These are phyloP conservation scores for Eurytoma californica DNA, from an alignment of 2,888 invertebrate genomes.

Conservation along the genomic window DNA sequence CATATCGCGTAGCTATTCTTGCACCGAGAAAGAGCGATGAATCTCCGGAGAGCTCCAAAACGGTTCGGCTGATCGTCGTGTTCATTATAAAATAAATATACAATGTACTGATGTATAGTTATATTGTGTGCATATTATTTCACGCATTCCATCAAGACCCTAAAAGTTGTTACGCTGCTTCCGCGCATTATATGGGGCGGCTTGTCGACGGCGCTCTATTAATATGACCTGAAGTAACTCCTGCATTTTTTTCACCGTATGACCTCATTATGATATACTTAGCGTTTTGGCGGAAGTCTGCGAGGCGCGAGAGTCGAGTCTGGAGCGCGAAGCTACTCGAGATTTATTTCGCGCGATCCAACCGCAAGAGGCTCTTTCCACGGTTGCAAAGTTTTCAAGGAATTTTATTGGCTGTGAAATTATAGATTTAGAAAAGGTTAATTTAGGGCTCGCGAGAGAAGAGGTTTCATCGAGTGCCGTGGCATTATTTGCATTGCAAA, in stretches of 20 bases:
- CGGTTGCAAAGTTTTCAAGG: not conserved
- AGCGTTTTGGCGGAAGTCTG: slow-evolving; percentile 29
- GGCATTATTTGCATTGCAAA: slow-evolving; percentile 30
- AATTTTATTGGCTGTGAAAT: slow-evolving; percentile 12
- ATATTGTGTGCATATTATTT: too few relatives aligned
- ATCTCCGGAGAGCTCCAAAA: slow-evolving; percentile 61
- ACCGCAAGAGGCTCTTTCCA: too few relatives aligned
- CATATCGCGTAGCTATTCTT: not conserved
- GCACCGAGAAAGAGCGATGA: slow-evolving; percentile 44
- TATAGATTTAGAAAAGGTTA: not conserved
- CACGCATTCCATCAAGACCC: slow-evolving; percentile 33
- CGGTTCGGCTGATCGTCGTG: not conserved
- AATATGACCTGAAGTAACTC: slow-evolving; percentile 38
- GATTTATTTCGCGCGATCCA: slow-evolving; percentile 16
- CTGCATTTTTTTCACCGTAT: slow-evolving; percentile 13
- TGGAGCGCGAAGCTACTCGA: slow-evolving; percentile 11
- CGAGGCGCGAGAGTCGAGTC: not conserved
- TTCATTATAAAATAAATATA: too few relatives aligned
- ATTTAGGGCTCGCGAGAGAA: not conserved
- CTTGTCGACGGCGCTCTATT: slow-evolving; percentile 28
- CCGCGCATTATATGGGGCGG: not conserved
- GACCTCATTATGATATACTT: slow-evolving; percentile 50
- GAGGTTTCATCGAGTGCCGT: not conserved
- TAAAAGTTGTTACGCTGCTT: not conserved
- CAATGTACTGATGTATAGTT: too few relatives aligned